These are phyloP conservation scores for Rhopilema esculentum DNA, from an alignment of 30 jellyfish, hydroid and myxozoan species.

Conservation along the genomic window DNA sequence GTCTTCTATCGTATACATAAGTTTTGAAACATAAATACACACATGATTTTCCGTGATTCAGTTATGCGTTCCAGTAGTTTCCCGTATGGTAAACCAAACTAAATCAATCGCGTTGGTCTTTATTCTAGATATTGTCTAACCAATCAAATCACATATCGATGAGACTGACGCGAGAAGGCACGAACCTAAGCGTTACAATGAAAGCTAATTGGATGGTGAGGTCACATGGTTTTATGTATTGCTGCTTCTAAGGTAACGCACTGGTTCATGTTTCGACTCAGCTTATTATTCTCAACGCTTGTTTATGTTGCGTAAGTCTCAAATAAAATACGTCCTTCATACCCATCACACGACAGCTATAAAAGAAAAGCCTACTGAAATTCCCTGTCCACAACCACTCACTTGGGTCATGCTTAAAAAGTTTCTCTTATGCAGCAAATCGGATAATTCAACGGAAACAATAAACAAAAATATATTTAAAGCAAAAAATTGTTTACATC, in stretches of 20 bases:
- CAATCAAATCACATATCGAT: background rate
- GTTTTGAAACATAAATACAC: background rate
- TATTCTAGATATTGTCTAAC: background rate
- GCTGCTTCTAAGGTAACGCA: too few relatives aligned
- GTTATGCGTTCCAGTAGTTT: background rate
- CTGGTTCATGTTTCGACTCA: background rate
- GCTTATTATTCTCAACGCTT: too few relatives aligned
- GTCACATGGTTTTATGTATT: background rate
- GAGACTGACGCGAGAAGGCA: background rate
- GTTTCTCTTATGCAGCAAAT: too few relatives aligned
- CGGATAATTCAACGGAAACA: background rate
- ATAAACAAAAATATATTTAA: too few relatives aligned
- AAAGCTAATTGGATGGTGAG: background rate
- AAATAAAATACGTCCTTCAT: too few relatives aligned
- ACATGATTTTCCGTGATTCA: background rate
- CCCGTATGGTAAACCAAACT: background rate
- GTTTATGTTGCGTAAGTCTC: too few relatives aligned
- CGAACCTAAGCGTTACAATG: background rate
- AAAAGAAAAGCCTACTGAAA: too few relatives aligned
- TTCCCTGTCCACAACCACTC: too few relatives aligned
- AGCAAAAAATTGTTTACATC: background rate
- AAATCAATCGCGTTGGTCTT: background rate
- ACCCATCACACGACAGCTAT: too few relatives aligned
- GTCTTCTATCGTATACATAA: background rate
- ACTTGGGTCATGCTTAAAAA: too few relatives aligned